Conservation (phyloP, 2,888 invertebrate species). For the Creontiades dilutus region DNA sequence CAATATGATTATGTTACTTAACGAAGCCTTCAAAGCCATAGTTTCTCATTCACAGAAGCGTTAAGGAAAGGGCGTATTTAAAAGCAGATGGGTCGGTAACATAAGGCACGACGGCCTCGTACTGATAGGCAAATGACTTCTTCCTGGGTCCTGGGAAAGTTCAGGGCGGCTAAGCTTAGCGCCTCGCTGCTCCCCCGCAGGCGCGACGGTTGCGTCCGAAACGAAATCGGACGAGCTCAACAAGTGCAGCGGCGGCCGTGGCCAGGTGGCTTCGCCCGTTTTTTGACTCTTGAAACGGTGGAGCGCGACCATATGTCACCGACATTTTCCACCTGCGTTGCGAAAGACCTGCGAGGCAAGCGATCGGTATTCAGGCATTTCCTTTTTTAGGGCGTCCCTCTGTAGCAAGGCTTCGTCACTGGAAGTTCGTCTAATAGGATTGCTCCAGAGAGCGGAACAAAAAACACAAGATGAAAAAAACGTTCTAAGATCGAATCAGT, state of each 20-base stretch:
- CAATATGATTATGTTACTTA: no score
- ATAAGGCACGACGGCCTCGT: conserved; percentile 25
- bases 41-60: no score
- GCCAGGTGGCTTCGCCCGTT: background rate
- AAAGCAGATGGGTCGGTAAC: conserved; percentile 34
- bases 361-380: no score
- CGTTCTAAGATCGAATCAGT: no score
- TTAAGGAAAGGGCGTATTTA: no score
- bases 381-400: no score
- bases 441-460: no score
- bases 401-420: no score
- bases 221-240: conserved; percentile 16
- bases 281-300: background rate
- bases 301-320: conserved; percentile 14
- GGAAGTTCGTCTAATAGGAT: no score
- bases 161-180: background rate
- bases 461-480: no score
- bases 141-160: background rate
- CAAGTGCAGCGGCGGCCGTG: background rate
- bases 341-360: background rate
- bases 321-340: background rate
- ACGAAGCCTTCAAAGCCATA: no score
- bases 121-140: background rate
- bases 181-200: background rate
- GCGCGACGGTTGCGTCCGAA: background rate